Conservation (phyloP, 2,113 vertebrate genomes). For the Amazona vittata region DNA sequence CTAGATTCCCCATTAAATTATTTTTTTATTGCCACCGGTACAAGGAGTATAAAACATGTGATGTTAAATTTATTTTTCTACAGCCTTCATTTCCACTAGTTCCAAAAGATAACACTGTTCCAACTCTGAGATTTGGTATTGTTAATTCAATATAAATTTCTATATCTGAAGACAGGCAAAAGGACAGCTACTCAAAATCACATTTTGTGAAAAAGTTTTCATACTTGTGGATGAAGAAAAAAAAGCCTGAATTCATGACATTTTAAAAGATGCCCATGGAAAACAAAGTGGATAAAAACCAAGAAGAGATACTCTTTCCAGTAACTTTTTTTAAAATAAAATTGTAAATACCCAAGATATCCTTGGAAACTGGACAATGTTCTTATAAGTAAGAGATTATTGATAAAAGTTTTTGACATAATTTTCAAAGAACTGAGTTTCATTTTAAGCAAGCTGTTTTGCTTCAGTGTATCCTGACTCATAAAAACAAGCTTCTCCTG, state of each 20-base stretch:
- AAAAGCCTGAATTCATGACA: not conserved
- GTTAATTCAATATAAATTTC: not conserved
- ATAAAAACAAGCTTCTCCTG: not conserved
- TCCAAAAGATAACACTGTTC: not conserved
- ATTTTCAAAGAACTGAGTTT: not conserved
- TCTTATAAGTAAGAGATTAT: not conserved
- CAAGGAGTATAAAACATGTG: not conserved
- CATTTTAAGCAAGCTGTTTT: not conserved
- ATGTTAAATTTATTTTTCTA: not conserved
- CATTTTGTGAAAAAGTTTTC: not conserved
- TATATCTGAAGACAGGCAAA: not conserved
- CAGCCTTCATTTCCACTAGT: not conserved
- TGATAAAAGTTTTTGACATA: not conserved
- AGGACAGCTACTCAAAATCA: not conserved
- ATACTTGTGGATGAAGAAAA: not conserved
- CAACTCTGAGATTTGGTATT: not conserved
- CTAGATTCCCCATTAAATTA: not conserved
- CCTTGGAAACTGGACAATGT: not conserved
- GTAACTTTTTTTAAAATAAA: not conserved
- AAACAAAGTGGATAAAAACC: not conserved
- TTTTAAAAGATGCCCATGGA: not conserved
- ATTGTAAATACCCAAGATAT: not conserved
- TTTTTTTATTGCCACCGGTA: not conserved
- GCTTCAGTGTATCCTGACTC: fast-evolving
- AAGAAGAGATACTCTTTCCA: not conserved